Base-by-base conservation (phyloP, 2,113 vertebrate genomes). In the Opisthocomus hoazin region DNA sequence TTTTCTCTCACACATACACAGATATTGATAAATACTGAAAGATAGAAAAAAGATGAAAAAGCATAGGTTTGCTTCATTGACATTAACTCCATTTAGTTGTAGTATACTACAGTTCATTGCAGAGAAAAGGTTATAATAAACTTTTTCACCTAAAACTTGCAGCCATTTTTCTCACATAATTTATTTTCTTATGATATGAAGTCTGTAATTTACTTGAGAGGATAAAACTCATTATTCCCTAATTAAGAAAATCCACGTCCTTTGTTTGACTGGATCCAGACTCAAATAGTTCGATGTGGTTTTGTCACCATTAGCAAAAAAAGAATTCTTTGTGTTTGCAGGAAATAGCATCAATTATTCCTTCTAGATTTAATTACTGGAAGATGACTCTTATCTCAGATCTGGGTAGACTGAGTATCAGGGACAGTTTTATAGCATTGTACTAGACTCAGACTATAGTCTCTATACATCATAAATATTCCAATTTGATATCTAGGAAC, bases 171-270 rank as follows among this genome's bases (percentile, higher is more conserved):
- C 65, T 90, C 70, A 73, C 18, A 46, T 45, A 65, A 83, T 83
- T 84, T 94, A 78, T 77, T 92, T 90, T 56, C 41, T 87, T 70
- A 69, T 51, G 21, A 69, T 57, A 89, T 37, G 46, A 89, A 87
- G 48, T 32, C 37, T 73, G 23, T 68, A 46, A 90, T 89, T 93
- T 89, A 5, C 60, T 77, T 63, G n/a, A 87, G 27, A 92, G 16
- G 30, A 43, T 89, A 51, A 95, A 94, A 71, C 64, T 46, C 92
- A 58, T 94, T 94, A 89, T 60, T 89, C 21, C 48, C 57, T 81
- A 84, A 92, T 84, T 95, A 97, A 89, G 76, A 88, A 92, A 92
- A 91, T 78, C 29, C 32, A 37, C 10, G 21, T 64, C 56, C 48
- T 87, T 90, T 90, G 37, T 74, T 91, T 75, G 43, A 94, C 91